Conservation (phyloP, 2,797 vertebrate species). For the Crossoptilon crossoptilon region DNA sequence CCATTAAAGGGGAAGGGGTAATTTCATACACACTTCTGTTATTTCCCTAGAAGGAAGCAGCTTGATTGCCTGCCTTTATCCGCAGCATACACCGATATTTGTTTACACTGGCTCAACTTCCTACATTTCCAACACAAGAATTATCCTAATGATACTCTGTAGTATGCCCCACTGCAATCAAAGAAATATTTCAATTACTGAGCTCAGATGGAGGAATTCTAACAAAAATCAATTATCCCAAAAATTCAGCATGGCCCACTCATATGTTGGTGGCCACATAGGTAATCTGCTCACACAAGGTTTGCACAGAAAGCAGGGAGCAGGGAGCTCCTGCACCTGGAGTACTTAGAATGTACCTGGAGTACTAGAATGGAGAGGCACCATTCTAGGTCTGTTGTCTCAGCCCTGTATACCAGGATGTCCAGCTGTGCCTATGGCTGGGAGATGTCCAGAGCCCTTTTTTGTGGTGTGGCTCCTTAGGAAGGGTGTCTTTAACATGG, state of each 20-base stretch:
- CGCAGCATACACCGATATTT: not conserved
- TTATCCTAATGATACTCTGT: not conserved
- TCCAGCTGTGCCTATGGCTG: not conserved
- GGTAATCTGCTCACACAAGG: not conserved
- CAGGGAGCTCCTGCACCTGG: fast-evolving
- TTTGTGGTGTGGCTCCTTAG: not conserved
- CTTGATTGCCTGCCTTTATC: not conserved
- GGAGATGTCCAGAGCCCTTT: not conserved
- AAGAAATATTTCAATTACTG: not conserved
- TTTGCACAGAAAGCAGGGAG: not conserved
- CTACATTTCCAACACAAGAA: not conserved
- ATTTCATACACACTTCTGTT: not conserved
- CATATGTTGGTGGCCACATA: not conserved
- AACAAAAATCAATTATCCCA: not conserved
- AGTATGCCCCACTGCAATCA: not conserved
- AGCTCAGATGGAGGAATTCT: not conserved
- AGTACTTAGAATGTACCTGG: fast-evolving
- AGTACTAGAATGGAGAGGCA: fast-evolving
- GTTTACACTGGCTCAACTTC: conserved; percentile 35
- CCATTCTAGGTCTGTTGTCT: not conserved
- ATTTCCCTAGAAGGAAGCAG: conserved; percentile 36
- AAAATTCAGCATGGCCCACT: not conserved
- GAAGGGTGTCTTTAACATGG: not conserved
- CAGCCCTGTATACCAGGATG: not conserved
- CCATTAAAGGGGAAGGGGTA: not conserved